These are phyloP conservation scores for Pipistrellus nathusii DNA, from an alignment of 2,797 vertebrate genomes.

Conservation along the genomic window DNA sequence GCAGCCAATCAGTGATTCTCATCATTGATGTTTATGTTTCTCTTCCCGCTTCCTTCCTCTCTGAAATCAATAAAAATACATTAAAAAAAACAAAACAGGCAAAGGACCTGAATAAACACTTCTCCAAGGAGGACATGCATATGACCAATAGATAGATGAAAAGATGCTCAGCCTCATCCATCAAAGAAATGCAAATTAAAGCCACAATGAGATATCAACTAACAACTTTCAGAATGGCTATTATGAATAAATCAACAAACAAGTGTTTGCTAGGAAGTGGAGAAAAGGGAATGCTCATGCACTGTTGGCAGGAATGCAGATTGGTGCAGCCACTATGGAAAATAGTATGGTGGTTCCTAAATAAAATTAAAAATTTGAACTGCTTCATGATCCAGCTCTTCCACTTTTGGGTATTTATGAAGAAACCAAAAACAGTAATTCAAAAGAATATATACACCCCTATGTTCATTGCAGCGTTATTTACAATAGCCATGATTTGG, in stretches of 20 bases:
- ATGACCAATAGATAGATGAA: not conserved
- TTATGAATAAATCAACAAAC: not conserved
- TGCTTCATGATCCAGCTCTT: not conserved
- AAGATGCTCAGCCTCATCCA: not conserved
- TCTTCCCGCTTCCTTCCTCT: too few relatives aligned
- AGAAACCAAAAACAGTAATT: not conserved
- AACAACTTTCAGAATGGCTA: not conserved
- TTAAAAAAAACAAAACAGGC: not conserved
- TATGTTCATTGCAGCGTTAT: not conserved
- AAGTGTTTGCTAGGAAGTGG: not conserved
- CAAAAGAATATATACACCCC: not conserved
- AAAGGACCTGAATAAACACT: not conserved
- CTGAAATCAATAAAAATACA: too few relatives aligned
- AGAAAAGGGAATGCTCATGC: not conserved
- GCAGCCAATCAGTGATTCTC: too few relatives aligned
- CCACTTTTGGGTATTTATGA: not conserved
- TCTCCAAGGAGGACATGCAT: not conserved
- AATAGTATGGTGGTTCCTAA: not conserved
- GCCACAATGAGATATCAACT: not conserved
- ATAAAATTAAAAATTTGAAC: not conserved
- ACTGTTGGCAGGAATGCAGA: not conserved
- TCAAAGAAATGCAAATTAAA: not conserved
- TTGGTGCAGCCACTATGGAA: not conserved
- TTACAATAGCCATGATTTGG: not conserved
- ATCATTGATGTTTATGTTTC: too few relatives aligned